Percentiles rank a stretch among this genome's conserved stretches.
Conservation (phyloP, 2,113 vertebrate genomes). For the Hucho hucho region DNA sequence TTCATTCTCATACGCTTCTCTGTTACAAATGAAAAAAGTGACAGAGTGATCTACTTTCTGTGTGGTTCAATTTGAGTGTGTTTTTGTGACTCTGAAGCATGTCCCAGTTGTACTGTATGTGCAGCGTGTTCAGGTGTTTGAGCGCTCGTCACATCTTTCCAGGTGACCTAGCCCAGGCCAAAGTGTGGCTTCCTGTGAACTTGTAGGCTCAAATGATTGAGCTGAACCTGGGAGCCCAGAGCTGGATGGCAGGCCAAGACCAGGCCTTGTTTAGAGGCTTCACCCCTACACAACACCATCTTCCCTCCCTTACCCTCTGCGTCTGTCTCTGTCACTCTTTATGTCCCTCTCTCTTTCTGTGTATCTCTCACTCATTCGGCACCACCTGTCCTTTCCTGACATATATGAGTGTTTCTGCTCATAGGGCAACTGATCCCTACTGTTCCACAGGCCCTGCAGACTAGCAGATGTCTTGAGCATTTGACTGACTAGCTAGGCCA, state of each 20-base stretch:
- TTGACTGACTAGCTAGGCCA: slow-evolving; percentile 27
- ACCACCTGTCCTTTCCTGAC: slow-evolving; percentile 62
- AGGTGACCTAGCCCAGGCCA: background rate
- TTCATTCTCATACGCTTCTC: background rate
- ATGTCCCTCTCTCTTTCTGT: background rate
- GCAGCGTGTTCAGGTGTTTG: background rate
- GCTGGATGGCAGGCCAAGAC: background rate
- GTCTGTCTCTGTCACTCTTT: background rate
- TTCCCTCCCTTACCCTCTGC: no score
- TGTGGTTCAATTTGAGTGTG: background rate
- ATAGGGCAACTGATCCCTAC: slow-evolving; percentile 43
- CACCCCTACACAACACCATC: no score
- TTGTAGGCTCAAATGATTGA: background rate
- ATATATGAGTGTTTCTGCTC: slow-evolving; percentile 44
- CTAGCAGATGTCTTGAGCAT: slow-evolving; percentile 53
- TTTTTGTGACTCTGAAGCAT: background rate
- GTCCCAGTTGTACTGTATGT: background rate
- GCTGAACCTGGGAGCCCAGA: background rate
- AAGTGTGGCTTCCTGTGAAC: background rate
- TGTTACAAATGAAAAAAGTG: background rate
- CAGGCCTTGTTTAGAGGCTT: no score
- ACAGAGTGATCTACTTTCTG: background rate
- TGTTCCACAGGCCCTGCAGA: slow-evolving; percentile 59
- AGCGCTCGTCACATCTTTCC: background rate
- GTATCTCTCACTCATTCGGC: background rate